These are phyloP conservation scores for Emydoidea blandingii DNA, from an alignment of 2,797 vertebrate species.

Conservation along the genomic window DNA sequence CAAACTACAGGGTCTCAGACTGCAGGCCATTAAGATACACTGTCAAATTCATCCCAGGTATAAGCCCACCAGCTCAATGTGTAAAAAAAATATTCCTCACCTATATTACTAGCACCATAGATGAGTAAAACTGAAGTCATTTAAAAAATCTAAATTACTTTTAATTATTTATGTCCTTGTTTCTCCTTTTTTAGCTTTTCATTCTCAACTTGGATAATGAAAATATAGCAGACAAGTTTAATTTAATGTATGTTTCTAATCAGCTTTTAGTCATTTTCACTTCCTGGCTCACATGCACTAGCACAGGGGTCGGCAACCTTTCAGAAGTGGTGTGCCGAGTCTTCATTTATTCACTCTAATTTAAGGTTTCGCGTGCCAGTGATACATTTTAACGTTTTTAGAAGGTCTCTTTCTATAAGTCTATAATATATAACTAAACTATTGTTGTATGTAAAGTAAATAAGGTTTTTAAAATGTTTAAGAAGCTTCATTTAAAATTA, in stretches of 20 bases:
- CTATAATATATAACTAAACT: too few relatives aligned
- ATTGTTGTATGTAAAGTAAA: too few relatives aligned
- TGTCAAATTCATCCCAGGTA: not conserved
- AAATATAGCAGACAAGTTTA: not conserved
- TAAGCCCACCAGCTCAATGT: not conserved
- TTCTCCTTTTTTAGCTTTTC: not conserved
- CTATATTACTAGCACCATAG: not conserved
- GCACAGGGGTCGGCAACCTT: not conserved
- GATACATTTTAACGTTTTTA: too few relatives aligned
- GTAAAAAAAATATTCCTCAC: not conserved
- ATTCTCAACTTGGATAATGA: not conserved
- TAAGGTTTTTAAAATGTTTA: too few relatives aligned
- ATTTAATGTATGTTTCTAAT: not conserved
- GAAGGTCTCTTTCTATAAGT: too few relatives aligned
- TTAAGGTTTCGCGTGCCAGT: too few relatives aligned
- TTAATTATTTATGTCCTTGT: not conserved
- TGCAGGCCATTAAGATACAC: not conserved
- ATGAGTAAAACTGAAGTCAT: not conserved
- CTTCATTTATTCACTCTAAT: too few relatives aligned
- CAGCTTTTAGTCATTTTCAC: not conserved
- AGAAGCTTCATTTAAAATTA: too few relatives aligned
- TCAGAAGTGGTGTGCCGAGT: too few relatives aligned
- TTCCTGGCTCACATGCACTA: not conserved
- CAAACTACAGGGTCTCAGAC: not conserved
- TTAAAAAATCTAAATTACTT: not conserved